phyloP scores from a whole-genome alignment of 2,888 invertebrate genomes.

The Microctonus aethiopoides region DNA sequence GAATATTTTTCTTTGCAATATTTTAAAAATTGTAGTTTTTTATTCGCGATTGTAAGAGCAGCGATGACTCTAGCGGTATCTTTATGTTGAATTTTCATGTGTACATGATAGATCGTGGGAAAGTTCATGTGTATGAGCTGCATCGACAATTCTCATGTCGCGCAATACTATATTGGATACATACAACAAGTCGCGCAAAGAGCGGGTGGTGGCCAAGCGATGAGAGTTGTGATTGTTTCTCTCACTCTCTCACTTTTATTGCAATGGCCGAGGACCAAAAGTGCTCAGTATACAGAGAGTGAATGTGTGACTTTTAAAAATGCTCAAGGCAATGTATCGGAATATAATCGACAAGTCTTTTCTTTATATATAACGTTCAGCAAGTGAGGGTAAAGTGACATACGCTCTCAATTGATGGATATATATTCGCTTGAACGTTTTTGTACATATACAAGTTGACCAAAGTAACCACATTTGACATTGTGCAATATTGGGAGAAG shows the following conservation, averaged over 20 bases:
- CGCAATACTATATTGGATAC: neutral
- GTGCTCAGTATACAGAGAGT: neutral
- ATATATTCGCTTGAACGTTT: conserved; percentile 47
- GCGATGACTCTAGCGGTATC: neutral
- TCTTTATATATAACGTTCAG: neutral
- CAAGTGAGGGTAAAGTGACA: neutral
- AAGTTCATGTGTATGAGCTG: conserved; percentile 38
- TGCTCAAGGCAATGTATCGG: neutral
- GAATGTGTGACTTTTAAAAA: conserved; percentile 6
- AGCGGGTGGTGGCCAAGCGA: conserved; percentile 42
- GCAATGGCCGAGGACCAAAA: neutral
- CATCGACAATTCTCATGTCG: conserved; percentile 11
- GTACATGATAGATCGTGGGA: conserved; percentile 52
- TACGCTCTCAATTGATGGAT: conserved; percentile 43
- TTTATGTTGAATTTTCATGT: neutral
- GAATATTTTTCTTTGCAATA: neutral
- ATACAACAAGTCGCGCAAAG: neutral
- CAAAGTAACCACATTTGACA: conserved; percentile 34
- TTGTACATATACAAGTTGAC: conserved; percentile 41
- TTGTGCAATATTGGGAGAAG: conserved; percentile 38
- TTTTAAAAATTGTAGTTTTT: neutral
- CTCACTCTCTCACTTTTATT: neutral
- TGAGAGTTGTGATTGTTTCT: neutral
- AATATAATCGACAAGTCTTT: neutral
- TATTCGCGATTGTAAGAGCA: neutral